Percentiles rank a stretch among this genome's conserved stretches.
Conservation (phyloP, 2,888 invertebrate genomes). For the Acleris cristana region DNA sequence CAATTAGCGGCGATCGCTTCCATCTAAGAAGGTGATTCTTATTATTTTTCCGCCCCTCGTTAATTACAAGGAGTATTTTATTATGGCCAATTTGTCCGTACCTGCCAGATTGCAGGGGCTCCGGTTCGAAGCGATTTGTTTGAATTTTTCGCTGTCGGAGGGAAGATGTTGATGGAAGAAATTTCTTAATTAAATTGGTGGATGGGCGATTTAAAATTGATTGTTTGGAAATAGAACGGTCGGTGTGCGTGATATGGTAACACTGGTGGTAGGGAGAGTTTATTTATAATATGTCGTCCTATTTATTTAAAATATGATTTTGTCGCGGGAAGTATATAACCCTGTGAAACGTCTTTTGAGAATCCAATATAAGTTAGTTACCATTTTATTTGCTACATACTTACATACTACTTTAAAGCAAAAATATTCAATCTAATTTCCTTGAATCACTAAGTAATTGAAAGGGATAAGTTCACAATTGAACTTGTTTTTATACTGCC, state of each 20-base stretch:
- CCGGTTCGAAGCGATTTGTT: conserved; percentile 32
- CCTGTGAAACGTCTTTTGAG: no score
- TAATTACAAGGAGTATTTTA: conserved; percentile 38
- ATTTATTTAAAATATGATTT: no score
- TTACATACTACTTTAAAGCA: no score
- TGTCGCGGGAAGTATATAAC: no score
- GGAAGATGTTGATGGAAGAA: conserved; percentile 32
- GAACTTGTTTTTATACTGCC: no score
- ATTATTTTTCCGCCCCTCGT: conserved; percentile 38
- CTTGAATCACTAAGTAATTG: no score
- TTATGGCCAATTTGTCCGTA: conserved; percentile 38
- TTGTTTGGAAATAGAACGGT: conserved; percentile 27
- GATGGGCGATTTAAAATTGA: conserved; percentile 36
- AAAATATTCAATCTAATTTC: no score
- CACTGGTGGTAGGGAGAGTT: neutral
- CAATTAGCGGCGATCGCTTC: conserved; percentile 38
- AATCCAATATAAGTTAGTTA: no score
- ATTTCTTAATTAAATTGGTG: conserved; percentile 37
- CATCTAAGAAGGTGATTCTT: conserved; percentile 37
- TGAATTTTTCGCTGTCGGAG: conserved; percentile 36
- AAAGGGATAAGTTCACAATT: no score
- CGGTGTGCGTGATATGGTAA: neutral
- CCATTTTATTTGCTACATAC: no score
- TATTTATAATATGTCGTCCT: neutral
- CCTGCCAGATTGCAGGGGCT: conserved; percentile 37